Evolutionary conservation across 2,797 vertebrate species (phyloP).

Genomic region (Argyrosomus regius): DNA sequence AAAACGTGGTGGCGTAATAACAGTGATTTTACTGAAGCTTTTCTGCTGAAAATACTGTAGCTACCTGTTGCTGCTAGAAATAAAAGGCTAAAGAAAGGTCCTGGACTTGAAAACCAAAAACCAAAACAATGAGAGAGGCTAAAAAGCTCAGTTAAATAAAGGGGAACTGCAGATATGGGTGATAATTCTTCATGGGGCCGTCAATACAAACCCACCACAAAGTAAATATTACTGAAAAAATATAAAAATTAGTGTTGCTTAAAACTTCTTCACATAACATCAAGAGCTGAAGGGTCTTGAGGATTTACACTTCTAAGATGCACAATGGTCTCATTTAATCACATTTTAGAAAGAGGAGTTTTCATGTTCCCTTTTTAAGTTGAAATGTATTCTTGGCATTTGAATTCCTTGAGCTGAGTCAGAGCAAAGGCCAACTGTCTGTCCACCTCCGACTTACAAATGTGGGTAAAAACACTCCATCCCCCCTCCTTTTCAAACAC

Average conservation of each 20-base stretch:
- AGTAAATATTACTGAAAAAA: background rate
- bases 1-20: no score
- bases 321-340: conserved; percentile 17
- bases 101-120: background rate
- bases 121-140: background rate
- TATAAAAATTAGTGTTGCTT: background rate
- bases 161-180: background rate
- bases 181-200: background rate
- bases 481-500: background rate
- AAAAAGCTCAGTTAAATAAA: background rate
- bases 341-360: background rate
- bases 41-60: background rate
- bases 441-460: conserved; percentile 36
- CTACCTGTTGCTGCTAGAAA: conserved; percentile 1
- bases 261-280: background rate
- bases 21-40: background rate
- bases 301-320: background rate
- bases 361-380: background rate
- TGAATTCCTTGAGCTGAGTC: conserved; percentile 26
- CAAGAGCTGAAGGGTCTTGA: background rate
- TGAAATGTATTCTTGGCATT: background rate
- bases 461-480: conserved; percentile 30
- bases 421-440: conserved; percentile 25
- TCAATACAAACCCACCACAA: background rate
- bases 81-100: background rate